Evolutionary conservation across 2,113 vertebrate species (phyloP).

Genomic region (Erpornis zantholeuca): DNA sequence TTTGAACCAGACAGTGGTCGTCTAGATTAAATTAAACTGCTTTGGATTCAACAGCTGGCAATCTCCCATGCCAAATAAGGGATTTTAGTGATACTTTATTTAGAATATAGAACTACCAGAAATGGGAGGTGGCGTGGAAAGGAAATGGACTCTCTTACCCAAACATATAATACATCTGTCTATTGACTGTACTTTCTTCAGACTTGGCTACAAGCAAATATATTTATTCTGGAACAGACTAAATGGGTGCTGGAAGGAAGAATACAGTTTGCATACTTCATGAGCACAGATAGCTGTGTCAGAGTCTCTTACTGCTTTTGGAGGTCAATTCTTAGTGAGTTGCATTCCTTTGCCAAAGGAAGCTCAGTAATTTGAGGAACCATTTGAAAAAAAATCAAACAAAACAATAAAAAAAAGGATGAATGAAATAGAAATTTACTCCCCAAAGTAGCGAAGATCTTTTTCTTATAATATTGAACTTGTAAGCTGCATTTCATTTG

Average conservation of each 20-base stretch:
- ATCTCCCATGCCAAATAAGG: conserved; percentile 41
- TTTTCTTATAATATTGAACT: neutral
- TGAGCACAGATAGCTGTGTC: conserved; percentile 16
- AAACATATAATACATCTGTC: conserved; percentile 13
- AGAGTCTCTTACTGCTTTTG: neutral
- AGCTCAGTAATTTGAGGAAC: neutral
- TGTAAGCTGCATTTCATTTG: neutral
- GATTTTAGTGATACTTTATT: conserved; percentile 32
- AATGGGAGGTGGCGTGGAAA: neutral
- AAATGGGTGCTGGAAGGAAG: conserved; percentile 38
- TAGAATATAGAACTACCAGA: neutral
- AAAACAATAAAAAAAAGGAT: neutral
- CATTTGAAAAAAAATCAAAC: neutral
- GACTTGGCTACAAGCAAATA: conserved; percentile 23
- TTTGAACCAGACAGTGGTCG: conserved; percentile 44
- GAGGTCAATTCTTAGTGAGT: conserved; percentile 16
- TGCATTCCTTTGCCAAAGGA: neutral
- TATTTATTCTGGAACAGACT: conserved; percentile 22
- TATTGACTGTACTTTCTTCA: conserved; percentile 2
- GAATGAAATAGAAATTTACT: neutral
- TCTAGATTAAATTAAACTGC: conserved; percentile 52
- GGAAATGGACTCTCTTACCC: neutral
- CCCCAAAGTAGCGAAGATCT: neutral
- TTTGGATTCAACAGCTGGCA: conserved; percentile 53
- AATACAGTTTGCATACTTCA: conserved; percentile 49